Evolutionary conservation across 2,888 invertebrate genomes (phyloP), one percentile per base, ranked within the genome.

Genomic region (Sclerodermus sp.): DNA sequence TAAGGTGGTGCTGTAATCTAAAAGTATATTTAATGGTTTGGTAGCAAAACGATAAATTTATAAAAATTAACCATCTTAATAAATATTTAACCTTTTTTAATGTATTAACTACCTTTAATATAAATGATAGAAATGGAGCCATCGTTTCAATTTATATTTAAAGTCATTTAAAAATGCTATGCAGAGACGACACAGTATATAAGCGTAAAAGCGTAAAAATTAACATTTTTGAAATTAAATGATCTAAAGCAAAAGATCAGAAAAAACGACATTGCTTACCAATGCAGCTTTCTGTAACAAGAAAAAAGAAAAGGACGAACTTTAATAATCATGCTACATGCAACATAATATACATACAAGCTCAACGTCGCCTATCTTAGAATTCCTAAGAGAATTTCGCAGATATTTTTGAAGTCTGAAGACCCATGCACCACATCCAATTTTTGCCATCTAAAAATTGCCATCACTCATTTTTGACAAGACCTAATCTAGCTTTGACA

Each of bases 401-500:
- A 76, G 57, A 68, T 64, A 58, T 65, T 76, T 77, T 73, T 66
- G 74, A 62, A 76, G 57, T 74, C 70, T 73, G 63, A 67, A 69
- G 67, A 62, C 59, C 77, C 77, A 77, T 77, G 77, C 76, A 75
- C 70, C 70, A 70, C 74, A 77, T 73, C 76, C 76, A 71, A 73
- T 73, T 58, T 71, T 67, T 71, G 74, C 66, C 72, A 77, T 77
- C 77, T 77, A 77, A 64, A 77, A 77, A 74, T 58, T 68, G 49
- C 62, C 41, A 55, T 34, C 12, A n/a, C 13, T 12, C 34, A 34
- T 12, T 34, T 34, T 34, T 34, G n/a, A 34, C 12, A 34, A 13
- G 34, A 12, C 34, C 34, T 34, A 8, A 8, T 23, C 23, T 23
- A 8, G 23, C 23, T 23, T 23, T 23, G 8, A 8, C 23, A 23